Base-by-base conservation (phyloP, 2,797 vertebrate species). In the Triplophysa yarkandensis region DNA sequence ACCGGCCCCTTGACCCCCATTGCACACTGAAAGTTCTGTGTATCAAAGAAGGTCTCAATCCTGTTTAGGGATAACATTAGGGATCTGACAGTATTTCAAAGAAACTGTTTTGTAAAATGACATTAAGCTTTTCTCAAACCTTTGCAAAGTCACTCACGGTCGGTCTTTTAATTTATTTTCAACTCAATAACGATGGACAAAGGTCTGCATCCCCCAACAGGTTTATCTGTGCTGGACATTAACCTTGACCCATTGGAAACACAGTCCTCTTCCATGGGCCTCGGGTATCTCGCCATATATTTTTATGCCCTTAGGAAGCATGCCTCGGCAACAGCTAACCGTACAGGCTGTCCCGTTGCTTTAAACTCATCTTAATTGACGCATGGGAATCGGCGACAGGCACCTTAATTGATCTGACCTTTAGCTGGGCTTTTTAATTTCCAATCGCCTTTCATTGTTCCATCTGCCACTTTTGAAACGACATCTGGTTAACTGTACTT, bases 401-500 rank as follows among this genome's bases (percentile, higher is more conserved):
- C 94, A 94, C 93, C 96, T 96, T 98, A 98, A 99, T 99, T 98
- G 96, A 96, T 98, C 95, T 98, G 97, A 98, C 97, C 97, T 99
- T 98, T 98, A 93, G 92, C 94, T 91, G 94, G 83, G 93, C 95
- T 97, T 95, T 95, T 95, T 95, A 94, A 96, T 98, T 96, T 98
- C 95, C 95, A 96, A 95, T 96, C 93, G 90, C 87, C 92, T 96
- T 98, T 98, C 95, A 97, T 98, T 95, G 95, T 97, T 98, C 97
- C 97, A 99, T 99, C 97, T 99, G 97, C 95, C 95, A 93, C 95
- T 96, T 96, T 75, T 97, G 94, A 95, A 95, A 92, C 92, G 94
- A 98, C 97, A 99, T 99, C 97, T 98, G 97, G 92, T 94, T 95
- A 96, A 98, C 97, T 98, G 96, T 98, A 98, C 95, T 96, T 95